These are phyloP conservation scores for Mixornis gularis DNA, from an alignment of 2,113 vertebrate genomes.

Conservation along the genomic window DNA sequence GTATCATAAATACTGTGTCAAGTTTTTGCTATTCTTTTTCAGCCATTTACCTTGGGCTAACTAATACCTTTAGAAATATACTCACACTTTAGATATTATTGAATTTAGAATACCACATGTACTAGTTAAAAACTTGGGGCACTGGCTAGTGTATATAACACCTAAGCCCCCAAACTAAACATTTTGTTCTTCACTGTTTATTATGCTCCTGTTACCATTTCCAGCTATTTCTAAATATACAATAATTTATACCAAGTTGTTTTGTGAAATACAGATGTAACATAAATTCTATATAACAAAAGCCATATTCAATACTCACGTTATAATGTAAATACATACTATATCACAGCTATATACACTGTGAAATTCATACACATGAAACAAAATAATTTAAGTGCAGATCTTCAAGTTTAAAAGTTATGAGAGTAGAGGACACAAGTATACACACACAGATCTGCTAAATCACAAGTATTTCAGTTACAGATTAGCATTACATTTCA, in stretches of 20 bases:
- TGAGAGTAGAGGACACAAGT: not conserved
- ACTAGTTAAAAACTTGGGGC: not conserved
- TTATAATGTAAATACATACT: not conserved
- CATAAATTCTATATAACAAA: not conserved
- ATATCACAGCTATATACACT: not conserved
- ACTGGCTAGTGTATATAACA: not conserved
- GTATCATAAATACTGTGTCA: not conserved
- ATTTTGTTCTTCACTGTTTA: not conserved
- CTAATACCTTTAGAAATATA: not conserved
- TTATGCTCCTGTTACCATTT: not conserved
- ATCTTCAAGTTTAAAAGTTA: not conserved
- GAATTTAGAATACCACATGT: not conserved
- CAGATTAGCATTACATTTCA: not conserved
- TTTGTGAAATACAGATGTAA: not conserved
- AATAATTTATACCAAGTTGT: not conserved
- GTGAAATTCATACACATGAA: not conserved
- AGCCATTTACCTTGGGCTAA: not conserved
- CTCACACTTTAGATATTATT: not conserved
- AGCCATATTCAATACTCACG: not conserved
- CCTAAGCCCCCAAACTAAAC: not conserved
- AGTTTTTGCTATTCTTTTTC: not conserved
- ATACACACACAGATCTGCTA: not conserved
- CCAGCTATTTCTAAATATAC: conserved; percentile 8
- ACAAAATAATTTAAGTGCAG: not conserved
- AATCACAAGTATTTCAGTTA: conserved; percentile 10